Conservation (phyloP, 2,113 vertebrate species). For the Podarcis cretensis region DNA sequence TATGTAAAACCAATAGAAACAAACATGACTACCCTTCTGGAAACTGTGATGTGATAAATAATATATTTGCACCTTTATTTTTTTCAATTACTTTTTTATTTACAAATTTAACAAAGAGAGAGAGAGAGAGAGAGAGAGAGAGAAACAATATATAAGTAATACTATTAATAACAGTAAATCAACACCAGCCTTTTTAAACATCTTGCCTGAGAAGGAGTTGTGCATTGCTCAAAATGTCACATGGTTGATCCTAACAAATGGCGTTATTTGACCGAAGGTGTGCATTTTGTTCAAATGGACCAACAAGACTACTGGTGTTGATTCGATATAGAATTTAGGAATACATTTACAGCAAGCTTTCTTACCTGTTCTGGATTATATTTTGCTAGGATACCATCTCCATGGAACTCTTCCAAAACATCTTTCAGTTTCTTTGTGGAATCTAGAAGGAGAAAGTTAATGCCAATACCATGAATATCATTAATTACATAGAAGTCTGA, state of each 20-base stretch:
- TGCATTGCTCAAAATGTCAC: neutral
- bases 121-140: too few species aligned
- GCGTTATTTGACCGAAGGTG: neutral
- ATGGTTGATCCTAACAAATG: neutral
- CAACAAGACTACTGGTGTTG: neutral
- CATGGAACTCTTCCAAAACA: constrained; percentile 90
- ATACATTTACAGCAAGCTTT: constrained; percentile 3
- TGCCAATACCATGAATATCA: neutral
- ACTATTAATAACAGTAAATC: too few species aligned
- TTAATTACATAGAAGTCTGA: neutral
- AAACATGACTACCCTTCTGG: neutral
- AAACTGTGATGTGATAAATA: neutral
- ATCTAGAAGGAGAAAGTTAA: constrained; percentile 79
- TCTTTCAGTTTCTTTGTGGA: constrained; percentile 95
- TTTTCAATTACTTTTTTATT: too few species aligned
- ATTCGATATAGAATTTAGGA: neutral
- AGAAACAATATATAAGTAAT: neutral
- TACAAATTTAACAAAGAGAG: too few species aligned
- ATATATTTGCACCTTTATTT: neutral
- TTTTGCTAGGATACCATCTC: constrained; percentile 85
- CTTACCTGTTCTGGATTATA: constrained; percentile 91
- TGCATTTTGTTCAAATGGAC: neutral
- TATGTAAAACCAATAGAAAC: neutral
- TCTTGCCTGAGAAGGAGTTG: neutral
- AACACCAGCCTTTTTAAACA: neutral